These are phyloP conservation scores for Neolamprologus fasciatus DNA, from an alignment of 2,113 vertebrate genomes.

Conservation along the genomic window DNA sequence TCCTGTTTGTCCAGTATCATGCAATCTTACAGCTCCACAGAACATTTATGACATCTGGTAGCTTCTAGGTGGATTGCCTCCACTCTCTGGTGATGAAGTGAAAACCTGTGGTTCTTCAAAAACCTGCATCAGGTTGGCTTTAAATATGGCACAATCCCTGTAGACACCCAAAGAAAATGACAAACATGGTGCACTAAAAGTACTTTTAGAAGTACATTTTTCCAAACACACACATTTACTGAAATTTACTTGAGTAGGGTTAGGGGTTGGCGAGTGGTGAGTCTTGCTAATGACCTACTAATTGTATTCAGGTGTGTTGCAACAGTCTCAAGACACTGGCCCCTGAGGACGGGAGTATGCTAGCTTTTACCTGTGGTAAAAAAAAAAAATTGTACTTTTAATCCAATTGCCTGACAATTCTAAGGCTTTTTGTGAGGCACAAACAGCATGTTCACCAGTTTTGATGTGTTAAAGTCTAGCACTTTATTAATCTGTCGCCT, in stretches of 20 bases:
- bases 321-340: not conserved
- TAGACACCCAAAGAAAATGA: not conserved
- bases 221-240: accelerated
- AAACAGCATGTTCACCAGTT: not conserved
- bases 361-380: not conserved
- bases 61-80: not conserved
- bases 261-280: not conserved
- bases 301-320: not conserved
- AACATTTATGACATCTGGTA: not conserved
- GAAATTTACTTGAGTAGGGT: not conserved
- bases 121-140: not conserved
- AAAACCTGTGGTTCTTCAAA: not conserved
- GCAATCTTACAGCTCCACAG: not conserved
- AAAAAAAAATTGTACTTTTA: accelerated
- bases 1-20: not conserved
- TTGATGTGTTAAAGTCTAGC: not conserved
- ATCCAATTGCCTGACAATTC: not conserved
- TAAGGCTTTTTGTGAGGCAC: not conserved
- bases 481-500: accelerated
- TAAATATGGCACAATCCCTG: not conserved
- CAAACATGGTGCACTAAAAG: not conserved
- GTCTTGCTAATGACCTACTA: not conserved
- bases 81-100: not conserved
- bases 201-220: not conserved
- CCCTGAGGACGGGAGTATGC: not conserved